phyloP scores from a whole-genome alignment of 2,888 invertebrate genomes.

The Papilio gigon region DNA sequence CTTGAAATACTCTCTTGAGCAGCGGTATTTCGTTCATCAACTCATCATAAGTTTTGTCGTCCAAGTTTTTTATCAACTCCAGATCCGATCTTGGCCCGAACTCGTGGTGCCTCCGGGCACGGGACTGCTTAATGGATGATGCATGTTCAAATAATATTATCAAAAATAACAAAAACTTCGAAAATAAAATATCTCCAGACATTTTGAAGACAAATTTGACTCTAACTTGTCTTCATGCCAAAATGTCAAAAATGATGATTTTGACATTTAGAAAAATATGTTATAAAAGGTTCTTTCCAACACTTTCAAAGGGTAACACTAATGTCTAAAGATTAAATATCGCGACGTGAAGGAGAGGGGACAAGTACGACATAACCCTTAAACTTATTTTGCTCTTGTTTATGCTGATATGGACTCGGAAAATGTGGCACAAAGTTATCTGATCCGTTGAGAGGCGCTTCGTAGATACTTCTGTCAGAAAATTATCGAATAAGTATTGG shows the following conservation, averaged over 20 bases:
- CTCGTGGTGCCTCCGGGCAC: not conserved
- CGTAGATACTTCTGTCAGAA: too few relatives aligned
- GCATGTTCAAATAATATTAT: constrained; percentile 11
- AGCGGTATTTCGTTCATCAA: not conserved
- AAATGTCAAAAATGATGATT: not conserved
- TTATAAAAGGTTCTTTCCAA: too few relatives aligned
- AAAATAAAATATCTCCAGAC: constrained; percentile 9
- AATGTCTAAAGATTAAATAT: too few relatives aligned
- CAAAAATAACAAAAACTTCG: constrained; percentile 12
- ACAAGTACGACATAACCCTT: too few relatives aligned
- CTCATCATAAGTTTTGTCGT: constrained; percentile 10
- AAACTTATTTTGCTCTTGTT: too few relatives aligned
- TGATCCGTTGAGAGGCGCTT: too few relatives aligned
- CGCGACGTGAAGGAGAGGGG: too few relatives aligned
- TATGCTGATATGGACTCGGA: too few relatives aligned
- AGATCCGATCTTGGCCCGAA: constrained; percentile 1
- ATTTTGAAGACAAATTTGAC: constrained; percentile 2
- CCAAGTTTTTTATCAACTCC: constrained; percentile 14
- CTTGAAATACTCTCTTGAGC: constrained; percentile 5
- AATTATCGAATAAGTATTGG: too few relatives aligned
- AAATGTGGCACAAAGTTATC: too few relatives aligned
- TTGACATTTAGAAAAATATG: not conserved
- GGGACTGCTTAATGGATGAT: not conserved
- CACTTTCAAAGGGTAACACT: too few relatives aligned
- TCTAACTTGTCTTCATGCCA: not conserved